Evolutionary conservation across 2,888 invertebrate genomes (phyloP), one percentile per base, ranked within the genome.

Genomic region (Agrypnus murinus): DNA sequence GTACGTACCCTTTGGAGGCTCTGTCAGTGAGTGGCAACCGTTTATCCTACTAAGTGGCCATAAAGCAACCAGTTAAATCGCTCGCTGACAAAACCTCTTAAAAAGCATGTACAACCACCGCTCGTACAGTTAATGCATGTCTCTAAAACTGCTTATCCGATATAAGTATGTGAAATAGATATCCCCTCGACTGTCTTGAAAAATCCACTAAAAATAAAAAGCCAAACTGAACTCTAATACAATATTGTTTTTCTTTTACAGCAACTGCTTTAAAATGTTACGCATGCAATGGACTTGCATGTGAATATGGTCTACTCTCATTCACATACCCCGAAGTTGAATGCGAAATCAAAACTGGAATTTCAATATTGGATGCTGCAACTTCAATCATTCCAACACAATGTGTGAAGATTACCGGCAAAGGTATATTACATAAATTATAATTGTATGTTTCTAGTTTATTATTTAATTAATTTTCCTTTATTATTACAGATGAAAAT

Each of bases 351-450:
- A 45, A 46, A 38, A 63, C 48, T 25, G 71, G 67, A 57, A 71
- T 25, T 25, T 45, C 55, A 0, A n/a, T 70, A 12, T 15, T 67
- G 10, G 67, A 67, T 36, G 45, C 63, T 19, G 50, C 67, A 5
- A 32, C 66, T 10, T 71, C 71, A 0, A 66, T 62, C 1, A 34
- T 66, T 53, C 69, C 73, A n/a, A 58, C 65, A 25, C 66, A 72
- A 19, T 74, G 74, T 43, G 69, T 72, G 3, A 74, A 74, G 62
- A 67, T 74, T 5, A 55, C 60, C 8, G 72, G 69, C 57, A 72
- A 71, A 62, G 69, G 74, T 72, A 70, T 63, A 32, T 31, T 25
- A 9, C 7, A 1, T 45, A 15, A 17, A 15, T 7, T 45, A 15
- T n/a, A n/a, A 40, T 40, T 40, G n/a, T n/a, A n/a, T 12, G 12